These are phyloP conservation scores for Oreortyx pictus DNA, from an alignment of 2,797 vertebrate genomes.

Conservation along the genomic window DNA sequence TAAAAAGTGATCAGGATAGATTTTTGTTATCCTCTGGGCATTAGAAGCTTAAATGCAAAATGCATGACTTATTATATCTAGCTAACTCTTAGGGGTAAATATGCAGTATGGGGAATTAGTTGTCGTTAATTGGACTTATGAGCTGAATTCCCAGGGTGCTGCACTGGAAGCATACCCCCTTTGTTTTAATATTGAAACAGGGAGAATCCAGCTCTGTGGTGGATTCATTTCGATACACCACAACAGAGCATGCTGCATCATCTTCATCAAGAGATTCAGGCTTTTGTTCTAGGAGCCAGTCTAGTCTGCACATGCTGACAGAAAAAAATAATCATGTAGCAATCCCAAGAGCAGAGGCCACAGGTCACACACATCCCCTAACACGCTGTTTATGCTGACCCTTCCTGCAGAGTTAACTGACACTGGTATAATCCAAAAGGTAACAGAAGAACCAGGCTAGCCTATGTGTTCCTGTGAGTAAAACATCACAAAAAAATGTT, in stretches of 20 bases:
- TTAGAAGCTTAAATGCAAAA: conserved; percentile 79
- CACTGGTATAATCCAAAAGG: conserved; percentile 21
- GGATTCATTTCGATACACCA: conserved; percentile 46
- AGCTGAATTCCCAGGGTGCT: conserved; percentile 77
- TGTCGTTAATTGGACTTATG: conserved; percentile 82
- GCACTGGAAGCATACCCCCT: conserved; percentile 70
- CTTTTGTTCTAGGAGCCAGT: not conserved
- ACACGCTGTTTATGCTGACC: conserved; percentile 14
- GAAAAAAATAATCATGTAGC: not conserved
- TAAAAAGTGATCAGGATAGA: conserved; percentile 79
- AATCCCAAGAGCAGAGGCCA: not conserved
- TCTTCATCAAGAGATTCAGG: not conserved
- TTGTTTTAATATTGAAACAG: conserved; percentile 81
- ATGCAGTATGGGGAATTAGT: conserved; percentile 78
- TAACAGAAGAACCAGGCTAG: conserved; percentile 12
- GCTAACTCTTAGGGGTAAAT: conserved; percentile 67
- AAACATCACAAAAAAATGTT: conserved; percentile 23
- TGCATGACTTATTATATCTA: conserved; percentile 73
- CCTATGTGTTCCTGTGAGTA: not conserved
- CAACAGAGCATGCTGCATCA: conserved; percentile 7
- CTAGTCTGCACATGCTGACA: not conserved
- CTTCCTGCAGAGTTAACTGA: conserved; percentile 40
- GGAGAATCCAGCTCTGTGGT: conserved; percentile 38
- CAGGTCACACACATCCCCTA: conserved; percentile 24
- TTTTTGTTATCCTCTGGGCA: conserved; percentile 79